phyloP scores from a whole-genome alignment of 2,888 invertebrate genomes.

The Tyria jacobaeae region DNA sequence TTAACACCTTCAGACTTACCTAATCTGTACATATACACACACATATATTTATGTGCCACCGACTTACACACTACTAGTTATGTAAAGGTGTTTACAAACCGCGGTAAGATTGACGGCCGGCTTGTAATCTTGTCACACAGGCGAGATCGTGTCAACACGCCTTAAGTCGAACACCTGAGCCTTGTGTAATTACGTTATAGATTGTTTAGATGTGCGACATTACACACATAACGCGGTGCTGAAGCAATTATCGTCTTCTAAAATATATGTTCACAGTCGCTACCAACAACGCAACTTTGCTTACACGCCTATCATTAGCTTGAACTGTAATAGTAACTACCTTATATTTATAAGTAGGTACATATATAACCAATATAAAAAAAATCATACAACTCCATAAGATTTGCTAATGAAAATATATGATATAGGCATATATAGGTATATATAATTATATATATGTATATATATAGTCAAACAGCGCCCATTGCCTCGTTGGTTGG shows the following conservation, averaged over 20 bases:
- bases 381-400: no score
- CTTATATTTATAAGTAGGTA: neutral
- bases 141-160: conserved; percentile 12
- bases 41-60: neutral
- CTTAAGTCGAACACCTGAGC: conserved; percentile 14
- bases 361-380: no score
- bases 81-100: conserved; percentile 32
- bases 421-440: no score
- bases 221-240: neutral
- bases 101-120: conserved; percentile 25
- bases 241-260: neutral
- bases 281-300: neutral
- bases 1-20: no score
- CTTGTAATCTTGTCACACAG: conserved; percentile 8
- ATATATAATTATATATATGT: no score
- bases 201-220: neutral
- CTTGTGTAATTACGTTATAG: conserved; percentile 1
- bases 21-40: neutral
- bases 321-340: neutral
- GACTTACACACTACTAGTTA: conserved; percentile 17
- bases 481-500: no score
- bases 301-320: neutral
- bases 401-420: no score
- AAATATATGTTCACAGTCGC: neutral
- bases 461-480: no score